Base-by-base conservation (phyloP, 2,797 vertebrate genomes). In the Peromyscus nudipes region DNA sequence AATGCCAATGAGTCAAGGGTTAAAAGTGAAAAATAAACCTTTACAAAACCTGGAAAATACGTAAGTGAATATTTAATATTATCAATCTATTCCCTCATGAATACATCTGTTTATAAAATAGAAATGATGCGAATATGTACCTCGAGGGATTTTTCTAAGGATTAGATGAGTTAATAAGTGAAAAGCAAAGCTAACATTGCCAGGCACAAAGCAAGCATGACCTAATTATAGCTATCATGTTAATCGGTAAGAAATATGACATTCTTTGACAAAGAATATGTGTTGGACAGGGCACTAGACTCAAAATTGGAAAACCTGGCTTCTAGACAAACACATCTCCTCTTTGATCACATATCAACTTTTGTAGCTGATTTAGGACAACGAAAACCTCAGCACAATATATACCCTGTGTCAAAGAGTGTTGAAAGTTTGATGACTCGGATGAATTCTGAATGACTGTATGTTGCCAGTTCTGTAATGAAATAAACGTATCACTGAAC, bases 381-480 rank as follows among this genome's bases (percentile, higher is more conserved):
- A 93, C 55, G n/a, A 92, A 96, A 86, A 94, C 92, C 91, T 96
- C 92, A 83, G 23, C 65, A 57, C 52, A 96, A 89, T 92, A 89
- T n/a, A 96, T 77, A 96, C 67, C 21, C 79, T 57, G 9, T 96
- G 91, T 98, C 96, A 94, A 96, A 95, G n/a, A 23, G 91, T 85
- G 95, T 94, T 97, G 96, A 98, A 97, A 97, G 91, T 92, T 94
- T 97, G 95, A 97, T 96, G 91, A 92, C 83, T 92, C 95, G 57
- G 81, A 97, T 92, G 62, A 94, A 91, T 96, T 96, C 86, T 96
- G 83, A 97, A 81, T 83, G 94, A 87, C 37, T 1, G 0, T 23
- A 46, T 60, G n/a, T 55, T 98, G 80, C 92, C 96, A 97, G 77
- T 69, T 97, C 89, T 94, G 89, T 97, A 97, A 98, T 97, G 92